Conservation (phyloP, 2,113 vertebrate species). For the Neotoma lepida region DNA sequence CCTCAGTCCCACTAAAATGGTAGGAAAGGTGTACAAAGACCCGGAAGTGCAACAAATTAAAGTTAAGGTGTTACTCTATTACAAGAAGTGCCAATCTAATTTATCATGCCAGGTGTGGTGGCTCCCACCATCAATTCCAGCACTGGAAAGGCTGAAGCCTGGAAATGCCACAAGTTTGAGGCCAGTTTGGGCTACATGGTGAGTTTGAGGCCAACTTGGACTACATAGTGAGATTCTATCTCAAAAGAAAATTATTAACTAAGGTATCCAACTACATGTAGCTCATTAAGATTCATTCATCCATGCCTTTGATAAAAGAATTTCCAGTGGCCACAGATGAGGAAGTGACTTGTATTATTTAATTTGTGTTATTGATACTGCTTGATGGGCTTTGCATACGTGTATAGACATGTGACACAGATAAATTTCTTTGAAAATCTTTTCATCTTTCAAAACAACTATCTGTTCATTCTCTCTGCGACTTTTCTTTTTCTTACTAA, state of each 20-base stretch:
- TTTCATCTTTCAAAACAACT: slow-evolving; percentile 3
- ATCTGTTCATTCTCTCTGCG: neutral
- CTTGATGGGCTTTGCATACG: neutral
- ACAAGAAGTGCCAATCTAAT: neutral
- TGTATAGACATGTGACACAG: neutral
- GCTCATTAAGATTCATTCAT: neutral
- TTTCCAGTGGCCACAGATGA: neutral
- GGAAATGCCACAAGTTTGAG: neutral
- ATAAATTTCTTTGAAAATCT: slow-evolving; percentile 12
- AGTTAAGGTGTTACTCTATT: neutral
- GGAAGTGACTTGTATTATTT: neutral
- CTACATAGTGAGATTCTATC: neutral
- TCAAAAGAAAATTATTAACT: neutral
- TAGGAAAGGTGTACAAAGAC: neutral
- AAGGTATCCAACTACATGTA: neutral
- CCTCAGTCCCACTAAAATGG: neutral
- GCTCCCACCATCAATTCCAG: neutral
- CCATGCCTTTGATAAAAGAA: neutral
- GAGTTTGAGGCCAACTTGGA: neutral
- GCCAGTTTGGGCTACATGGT: neutral
- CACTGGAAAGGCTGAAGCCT: neutral
- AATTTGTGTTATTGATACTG: neutral
- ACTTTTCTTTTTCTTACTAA: neutral
- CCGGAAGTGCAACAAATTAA: neutral
- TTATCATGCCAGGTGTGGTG: neutral